These are phyloP conservation scores for Protodeltote pygarga DNA, from an alignment of 2,888 invertebrate genomes.

Conservation along the genomic window DNA sequence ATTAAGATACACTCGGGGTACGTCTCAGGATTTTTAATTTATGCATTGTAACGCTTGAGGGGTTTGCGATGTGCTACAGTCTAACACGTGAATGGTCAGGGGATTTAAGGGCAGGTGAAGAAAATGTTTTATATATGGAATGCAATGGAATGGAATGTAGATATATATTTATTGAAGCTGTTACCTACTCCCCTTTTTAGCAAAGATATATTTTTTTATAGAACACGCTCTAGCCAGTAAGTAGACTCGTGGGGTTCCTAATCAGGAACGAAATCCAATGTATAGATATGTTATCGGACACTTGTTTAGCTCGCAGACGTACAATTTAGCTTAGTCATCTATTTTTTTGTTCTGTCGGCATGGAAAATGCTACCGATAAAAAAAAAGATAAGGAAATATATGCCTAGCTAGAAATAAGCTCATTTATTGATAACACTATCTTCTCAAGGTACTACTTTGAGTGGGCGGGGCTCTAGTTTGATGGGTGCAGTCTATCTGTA, in stretches of 20 bases:
- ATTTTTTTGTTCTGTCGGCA: not conserved
- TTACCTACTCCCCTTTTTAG: no score
- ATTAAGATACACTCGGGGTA: no score
- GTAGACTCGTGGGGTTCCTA: conserved; percentile 21
- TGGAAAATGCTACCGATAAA: conserved; percentile 21
- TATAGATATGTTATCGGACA: conserved; percentile 22
- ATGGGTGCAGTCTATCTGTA: no score
- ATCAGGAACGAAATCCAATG: conserved; percentile 8
- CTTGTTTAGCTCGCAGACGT: conserved; percentile 14
- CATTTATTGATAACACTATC: conserved; percentile 14
- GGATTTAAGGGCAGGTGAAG: no score
- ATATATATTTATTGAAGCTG: no score
- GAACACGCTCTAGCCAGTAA: conserved; percentile 9
- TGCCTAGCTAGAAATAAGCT: conserved; percentile 16
- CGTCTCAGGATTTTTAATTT: no score
- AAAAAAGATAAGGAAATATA: conserved; percentile 20
- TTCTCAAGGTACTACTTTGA: not conserved
- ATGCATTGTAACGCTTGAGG: no score
- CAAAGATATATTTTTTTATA: not conserved
- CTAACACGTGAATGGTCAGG: no score
- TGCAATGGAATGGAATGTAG: no score
- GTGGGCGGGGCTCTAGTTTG: not conserved
- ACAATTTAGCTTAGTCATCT: conserved; percentile 11
- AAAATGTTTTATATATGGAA: no score
- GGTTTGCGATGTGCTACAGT: no score